phyloP scores from a whole-genome alignment of 2,113 vertebrate species.

The Dicaeum eximium region DNA sequence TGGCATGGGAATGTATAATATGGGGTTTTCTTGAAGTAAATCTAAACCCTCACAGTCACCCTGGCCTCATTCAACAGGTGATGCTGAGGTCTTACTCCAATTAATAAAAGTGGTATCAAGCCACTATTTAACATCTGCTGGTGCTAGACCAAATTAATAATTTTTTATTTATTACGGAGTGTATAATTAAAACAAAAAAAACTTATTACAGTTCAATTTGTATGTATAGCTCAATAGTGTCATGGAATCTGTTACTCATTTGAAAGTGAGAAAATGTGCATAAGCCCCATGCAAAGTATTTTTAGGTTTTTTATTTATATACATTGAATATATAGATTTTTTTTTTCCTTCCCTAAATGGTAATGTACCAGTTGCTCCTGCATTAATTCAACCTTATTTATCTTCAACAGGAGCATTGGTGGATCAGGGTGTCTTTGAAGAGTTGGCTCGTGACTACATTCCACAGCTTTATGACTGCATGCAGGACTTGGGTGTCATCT shows the following conservation, averaged over 20 bases:
- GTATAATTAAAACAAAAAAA: not conserved
- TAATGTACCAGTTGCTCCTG: not conserved
- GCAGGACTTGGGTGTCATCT: constrained; percentile 97
- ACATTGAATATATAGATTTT: not conserved
- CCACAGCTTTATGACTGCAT: constrained; percentile 98
- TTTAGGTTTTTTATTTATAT: not conserved
- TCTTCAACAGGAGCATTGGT: constrained; percentile 86
- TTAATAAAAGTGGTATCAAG: not conserved
- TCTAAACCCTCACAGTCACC: not conserved
- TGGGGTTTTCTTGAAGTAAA: not conserved
- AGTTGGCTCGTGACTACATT: constrained; percentile 89
- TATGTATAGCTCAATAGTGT: not conserved
- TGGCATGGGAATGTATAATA: not conserved
- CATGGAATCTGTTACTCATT: not conserved
- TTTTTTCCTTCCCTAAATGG: not conserved
- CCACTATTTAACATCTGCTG: not conserved
- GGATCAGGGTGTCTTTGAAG: constrained; percentile 98
- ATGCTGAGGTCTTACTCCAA: not conserved
- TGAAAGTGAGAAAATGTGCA: not conserved
- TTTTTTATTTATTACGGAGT: not conserved
- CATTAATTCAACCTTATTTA: not conserved
- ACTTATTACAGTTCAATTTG: not conserved
- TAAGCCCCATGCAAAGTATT: not conserved
- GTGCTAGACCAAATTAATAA: not conserved
- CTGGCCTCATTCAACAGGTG: not conserved